Conservation (phyloP, 2,888 invertebrate genomes). For the Podabrus alpinus region DNA sequence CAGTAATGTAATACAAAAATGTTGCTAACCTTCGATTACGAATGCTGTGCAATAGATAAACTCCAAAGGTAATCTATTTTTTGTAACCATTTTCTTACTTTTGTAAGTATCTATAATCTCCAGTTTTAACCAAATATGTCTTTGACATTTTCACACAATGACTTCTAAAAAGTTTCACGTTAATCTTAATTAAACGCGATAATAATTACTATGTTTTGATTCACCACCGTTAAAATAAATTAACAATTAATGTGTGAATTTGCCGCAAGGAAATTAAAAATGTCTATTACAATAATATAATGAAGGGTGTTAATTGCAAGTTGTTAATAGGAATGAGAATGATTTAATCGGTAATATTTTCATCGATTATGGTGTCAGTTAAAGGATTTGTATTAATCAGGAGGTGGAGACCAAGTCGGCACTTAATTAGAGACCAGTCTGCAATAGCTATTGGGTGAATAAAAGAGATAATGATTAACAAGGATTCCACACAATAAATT, state of each 20-base stretch:
- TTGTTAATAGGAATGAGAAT: conserved; percentile 16
- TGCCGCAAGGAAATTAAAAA: neutral
- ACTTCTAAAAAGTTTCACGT: neutral
- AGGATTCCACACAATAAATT: conserved; percentile 14
- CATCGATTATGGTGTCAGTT: conserved; percentile 23
- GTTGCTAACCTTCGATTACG: neutral
- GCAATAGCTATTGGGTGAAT: conserved; percentile 27
- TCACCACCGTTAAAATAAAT: neutral
- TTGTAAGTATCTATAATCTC: neutral
- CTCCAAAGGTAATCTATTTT: neutral
- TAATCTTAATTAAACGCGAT: neutral
- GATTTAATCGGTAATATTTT: conserved; percentile 18
- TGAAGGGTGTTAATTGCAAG: conserved; percentile 8
- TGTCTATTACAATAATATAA: neutral
- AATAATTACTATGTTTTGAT: neutral
- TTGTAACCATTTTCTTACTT: neutral
- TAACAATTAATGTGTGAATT: neutral
- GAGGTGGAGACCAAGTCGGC: conserved; percentile 30
- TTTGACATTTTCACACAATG: neutral
- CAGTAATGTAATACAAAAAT: neutral
- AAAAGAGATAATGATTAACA: conserved; percentile 19
- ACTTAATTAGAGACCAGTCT: conserved; percentile 36
- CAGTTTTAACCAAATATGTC: neutral
- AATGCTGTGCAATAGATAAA: neutral
- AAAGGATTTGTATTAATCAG: conserved; percentile 26